phyloP scores from a whole-genome alignment of 2,113 vertebrate genomes.

The zebrafish (Danio rerio) region DNA sequence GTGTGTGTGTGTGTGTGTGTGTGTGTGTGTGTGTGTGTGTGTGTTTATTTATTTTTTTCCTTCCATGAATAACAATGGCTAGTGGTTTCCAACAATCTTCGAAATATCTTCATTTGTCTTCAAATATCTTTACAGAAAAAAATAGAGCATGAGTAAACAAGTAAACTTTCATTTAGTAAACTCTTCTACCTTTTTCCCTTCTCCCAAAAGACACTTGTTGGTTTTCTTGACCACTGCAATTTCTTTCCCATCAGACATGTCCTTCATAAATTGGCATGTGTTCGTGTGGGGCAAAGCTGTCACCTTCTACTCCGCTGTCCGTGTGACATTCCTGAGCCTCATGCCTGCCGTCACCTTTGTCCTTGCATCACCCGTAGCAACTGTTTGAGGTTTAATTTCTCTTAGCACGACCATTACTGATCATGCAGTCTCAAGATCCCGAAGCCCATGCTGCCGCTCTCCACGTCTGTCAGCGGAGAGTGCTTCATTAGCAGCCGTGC shows the following conservation, averaged over 20 bases:
- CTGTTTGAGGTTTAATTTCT: slow-evolving; percentile 1
- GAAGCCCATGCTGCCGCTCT: slow-evolving; percentile 37
- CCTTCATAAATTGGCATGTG: slow-evolving; percentile 24
- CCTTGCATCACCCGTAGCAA: slow-evolving; percentile 34
- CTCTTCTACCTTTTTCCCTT: too few species aligned
- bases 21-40: too few species aligned
- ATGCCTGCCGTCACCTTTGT: not conserved
- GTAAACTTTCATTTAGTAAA: too few species aligned
- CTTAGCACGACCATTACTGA: not conserved
- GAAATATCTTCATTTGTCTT: too few species aligned
- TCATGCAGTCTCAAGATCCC: slow-evolving; percentile 19
- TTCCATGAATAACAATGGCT: too few species aligned
- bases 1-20: too few species aligned
- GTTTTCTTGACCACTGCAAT: not conserved
- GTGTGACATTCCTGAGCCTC: slow-evolving; percentile 32
- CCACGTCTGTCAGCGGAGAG: slow-evolving; percentile 33
- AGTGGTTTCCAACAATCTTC: too few species aligned
- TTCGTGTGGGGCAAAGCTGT: not conserved
- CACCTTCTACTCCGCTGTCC: not conserved
- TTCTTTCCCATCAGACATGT: slow-evolving; percentile 4
- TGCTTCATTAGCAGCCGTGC: slow-evolving; percentile 53
- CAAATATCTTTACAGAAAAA: too few species aligned
- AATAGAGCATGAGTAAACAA: too few species aligned
- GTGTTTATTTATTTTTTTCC: too few species aligned
- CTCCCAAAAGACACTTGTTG: slow-evolving; percentile 2